Conservation (phyloP, 2,888 invertebrate genomes). For the Clunio marinus region DNA sequence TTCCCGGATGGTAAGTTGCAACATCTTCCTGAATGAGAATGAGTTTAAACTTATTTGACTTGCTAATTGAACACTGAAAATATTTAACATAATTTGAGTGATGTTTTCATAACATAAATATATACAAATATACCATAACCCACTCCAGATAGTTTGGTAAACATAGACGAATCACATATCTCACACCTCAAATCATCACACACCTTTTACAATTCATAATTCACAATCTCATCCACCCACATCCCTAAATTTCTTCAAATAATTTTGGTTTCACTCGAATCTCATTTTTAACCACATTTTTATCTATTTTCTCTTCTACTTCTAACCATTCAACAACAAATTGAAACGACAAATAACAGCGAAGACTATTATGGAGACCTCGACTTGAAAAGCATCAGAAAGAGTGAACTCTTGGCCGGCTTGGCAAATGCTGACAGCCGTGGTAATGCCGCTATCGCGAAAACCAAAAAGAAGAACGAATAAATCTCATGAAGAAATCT, state of each 20-base stretch:
- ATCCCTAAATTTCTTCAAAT: not conserved
- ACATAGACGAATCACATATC: not conserved
- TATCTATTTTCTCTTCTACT: not conserved
- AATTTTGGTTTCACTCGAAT: not conserved
- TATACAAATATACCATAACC: no score
- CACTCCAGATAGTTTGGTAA: no score
- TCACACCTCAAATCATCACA: conserved; percentile 7
- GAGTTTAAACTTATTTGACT: no score
- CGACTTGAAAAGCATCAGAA: conserved; percentile 92
- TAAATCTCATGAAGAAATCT: not conserved
- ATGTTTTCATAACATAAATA: no score
- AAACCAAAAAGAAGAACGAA: conserved; percentile 25
- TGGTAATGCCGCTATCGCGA: not conserved
- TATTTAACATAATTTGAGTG: not conserved
- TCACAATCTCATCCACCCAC: conserved; percentile 4
- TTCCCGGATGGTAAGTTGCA: conserved; percentile 84
- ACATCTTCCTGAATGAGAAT: no score
- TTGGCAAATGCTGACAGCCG: conserved; percentile 58
- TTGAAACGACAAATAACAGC: conserved; percentile 59
- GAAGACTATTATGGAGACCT: conserved; percentile 95
- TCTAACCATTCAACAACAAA: conserved; percentile 33
- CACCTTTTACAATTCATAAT: conserved; percentile 7
- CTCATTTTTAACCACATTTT: conserved; percentile 4
- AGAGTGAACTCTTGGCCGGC: conserved; percentile 85
- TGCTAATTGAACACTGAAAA: not conserved